A percentile compares a stretch with the other conserved stretches of the same genome.
phyloP scores from a whole-genome alignment of 2,888 invertebrate genomes.

The Cataglyphis altisquamis region DNA sequence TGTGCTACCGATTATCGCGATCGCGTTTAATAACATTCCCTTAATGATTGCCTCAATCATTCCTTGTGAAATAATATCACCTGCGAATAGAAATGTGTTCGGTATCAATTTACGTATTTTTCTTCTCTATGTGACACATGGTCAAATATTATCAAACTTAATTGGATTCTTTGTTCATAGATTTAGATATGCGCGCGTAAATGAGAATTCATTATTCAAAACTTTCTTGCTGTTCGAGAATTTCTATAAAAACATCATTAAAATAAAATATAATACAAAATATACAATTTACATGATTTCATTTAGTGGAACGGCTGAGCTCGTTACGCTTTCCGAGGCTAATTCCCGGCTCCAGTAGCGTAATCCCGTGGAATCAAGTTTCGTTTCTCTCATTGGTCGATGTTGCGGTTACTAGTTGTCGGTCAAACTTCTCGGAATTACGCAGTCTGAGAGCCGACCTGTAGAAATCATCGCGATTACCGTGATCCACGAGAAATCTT shows the following conservation, averaged over 20 bases:
- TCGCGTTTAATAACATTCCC: conserved; percentile 1
- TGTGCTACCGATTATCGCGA: background rate
- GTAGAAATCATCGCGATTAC: background rate
- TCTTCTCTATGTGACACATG: too few relatives aligned
- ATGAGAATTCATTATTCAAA: background rate
- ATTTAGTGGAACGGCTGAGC: conserved; percentile 33
- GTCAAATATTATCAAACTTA: background rate
- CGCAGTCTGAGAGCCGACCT: conserved; percentile 8
- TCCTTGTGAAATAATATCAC: background rate
- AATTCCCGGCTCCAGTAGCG: conserved; percentile 45
- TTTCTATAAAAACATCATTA: background rate
- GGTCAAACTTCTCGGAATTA: conserved; percentile 21
- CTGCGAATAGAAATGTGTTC: background rate
- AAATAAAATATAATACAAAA: background rate
- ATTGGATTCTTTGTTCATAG: background rate
- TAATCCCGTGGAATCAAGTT: conserved; percentile 51
- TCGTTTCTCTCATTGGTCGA: conserved; percentile 44
- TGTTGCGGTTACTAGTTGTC: conserved; percentile 41
- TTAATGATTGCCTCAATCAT: background rate
- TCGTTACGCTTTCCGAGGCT: conserved; percentile 49
- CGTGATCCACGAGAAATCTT: conserved; percentile 13
- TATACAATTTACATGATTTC: conserved; percentile 45
- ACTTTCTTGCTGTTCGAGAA: background rate
- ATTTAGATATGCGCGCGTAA: background rate
- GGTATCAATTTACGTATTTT: background rate